Conservation (phyloP, 2,797 vertebrate genomes). For the Triplophysa bombifrons region DNA sequence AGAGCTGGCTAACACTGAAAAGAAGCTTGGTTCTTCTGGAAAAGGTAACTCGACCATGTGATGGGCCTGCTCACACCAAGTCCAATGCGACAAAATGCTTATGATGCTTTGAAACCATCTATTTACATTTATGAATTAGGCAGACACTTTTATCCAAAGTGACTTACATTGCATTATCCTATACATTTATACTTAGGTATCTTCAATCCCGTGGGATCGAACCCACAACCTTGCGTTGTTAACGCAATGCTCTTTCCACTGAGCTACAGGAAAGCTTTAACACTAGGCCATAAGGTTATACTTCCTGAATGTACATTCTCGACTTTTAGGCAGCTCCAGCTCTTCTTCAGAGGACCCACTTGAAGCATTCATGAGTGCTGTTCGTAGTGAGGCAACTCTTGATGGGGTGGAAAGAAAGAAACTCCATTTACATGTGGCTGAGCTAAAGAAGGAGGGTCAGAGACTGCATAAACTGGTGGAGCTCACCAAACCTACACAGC, state of each 20-base stretch:
- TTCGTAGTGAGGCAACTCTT: slow-evolving; percentile 80
- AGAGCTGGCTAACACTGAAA: slow-evolving; percentile 85
- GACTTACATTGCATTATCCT: too few species aligned
- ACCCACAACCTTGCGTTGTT: too few species aligned
- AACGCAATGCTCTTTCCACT: too few species aligned
- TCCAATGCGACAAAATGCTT: not conserved
- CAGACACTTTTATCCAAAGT: too few species aligned
- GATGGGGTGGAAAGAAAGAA: slow-evolving; percentile 90
- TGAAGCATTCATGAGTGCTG: slow-evolving; percentile 94
- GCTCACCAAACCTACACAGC: slow-evolving; percentile 85
- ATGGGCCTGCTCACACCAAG: not conserved
- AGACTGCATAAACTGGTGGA: slow-evolving; percentile 88
- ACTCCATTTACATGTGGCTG: slow-evolving; percentile 86
- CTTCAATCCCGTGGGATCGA: too few species aligned
- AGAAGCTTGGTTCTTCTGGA: slow-evolving; percentile 79
- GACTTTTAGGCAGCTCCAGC: slow-evolving; percentile 71
- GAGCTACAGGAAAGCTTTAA: too few species aligned
- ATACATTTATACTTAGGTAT: too few species aligned
- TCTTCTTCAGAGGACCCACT: slow-evolving; percentile 85
- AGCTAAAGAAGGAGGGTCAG: slow-evolving; percentile 88
- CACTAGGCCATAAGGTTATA: too few species aligned
- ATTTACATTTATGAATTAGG: too few species aligned
- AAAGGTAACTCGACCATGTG: slow-evolving; percentile 74
- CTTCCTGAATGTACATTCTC: not conserved
- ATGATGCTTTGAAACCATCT: too few species aligned